Evolutionary conservation across 2,888 invertebrate genomes (phyloP).

Genomic region (Adelphocoris suturalis): DNA sequence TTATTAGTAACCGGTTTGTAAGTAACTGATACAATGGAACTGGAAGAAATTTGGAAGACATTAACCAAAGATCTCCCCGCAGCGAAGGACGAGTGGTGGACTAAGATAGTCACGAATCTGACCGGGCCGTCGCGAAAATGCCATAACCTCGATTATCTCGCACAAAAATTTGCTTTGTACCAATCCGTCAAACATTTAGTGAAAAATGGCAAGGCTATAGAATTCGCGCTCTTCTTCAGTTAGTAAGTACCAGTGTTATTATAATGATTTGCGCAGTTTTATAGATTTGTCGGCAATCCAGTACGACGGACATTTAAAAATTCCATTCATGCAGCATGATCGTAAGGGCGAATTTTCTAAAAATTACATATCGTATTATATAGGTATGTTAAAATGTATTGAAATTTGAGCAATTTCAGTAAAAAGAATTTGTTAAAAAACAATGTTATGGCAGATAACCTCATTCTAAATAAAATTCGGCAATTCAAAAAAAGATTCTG

Average conservation of each 20-base stretch:
- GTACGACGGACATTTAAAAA: neutral
- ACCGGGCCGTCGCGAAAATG: slow-evolving; percentile 79
- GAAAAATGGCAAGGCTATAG: slow-evolving; percentile 79
- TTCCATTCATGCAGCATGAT: neutral
- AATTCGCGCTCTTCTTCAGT: slow-evolving; percentile 81
- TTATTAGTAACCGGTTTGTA: neutral
- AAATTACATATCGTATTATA: too few species aligned
- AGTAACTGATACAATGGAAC: slow-evolving; percentile 9
- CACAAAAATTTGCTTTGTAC: slow-evolving; percentile 80
- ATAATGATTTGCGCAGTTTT: too few species aligned
- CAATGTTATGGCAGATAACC: too few species aligned
- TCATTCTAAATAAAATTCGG: too few species aligned
- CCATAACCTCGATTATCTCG: slow-evolving; percentile 80
- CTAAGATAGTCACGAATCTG: slow-evolving; percentile 78
- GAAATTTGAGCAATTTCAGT: too few species aligned
- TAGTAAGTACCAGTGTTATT: slow-evolving; percentile 79
- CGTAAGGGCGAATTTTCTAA: too few species aligned
- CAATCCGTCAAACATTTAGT: slow-evolving; percentile 79
- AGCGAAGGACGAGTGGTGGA: slow-evolving; percentile 78
- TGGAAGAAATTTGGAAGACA: slow-evolving; percentile 72
- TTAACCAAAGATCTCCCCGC: slow-evolving; percentile 70
- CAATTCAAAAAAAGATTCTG: too few species aligned
- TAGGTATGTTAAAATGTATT: too few species aligned
- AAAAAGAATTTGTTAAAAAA: too few species aligned
- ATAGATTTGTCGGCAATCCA: too few species aligned